phyloP scores from a whole-genome alignment of 2,888 invertebrate genomes.

The Latrodectus elegans region DNA sequence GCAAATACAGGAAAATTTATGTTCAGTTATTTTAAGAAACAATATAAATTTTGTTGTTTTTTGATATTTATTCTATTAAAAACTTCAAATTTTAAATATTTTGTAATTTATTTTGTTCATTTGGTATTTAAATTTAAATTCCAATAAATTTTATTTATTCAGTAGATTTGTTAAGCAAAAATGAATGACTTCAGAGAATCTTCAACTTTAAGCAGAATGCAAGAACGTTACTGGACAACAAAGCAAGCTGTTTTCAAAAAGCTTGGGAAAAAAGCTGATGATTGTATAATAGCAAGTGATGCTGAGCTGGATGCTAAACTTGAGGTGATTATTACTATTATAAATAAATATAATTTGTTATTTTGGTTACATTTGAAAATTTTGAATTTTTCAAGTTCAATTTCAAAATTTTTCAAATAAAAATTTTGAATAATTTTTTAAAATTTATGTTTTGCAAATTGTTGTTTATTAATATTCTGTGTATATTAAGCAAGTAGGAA shows the following conservation, averaged over 20 bases:
- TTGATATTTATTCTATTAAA: no score
- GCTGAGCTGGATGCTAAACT: slow-evolving; percentile 97
- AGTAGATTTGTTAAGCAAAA: background rate
- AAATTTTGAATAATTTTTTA: background rate
- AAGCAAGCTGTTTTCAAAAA: slow-evolving; percentile 95
- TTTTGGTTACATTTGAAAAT: background rate
- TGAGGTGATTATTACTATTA: slow-evolving; percentile 77
- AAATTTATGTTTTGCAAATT: background rate
- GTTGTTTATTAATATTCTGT: background rate
- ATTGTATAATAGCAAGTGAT: slow-evolving; percentile 96
- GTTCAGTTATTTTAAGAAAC: no score
- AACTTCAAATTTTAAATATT: no score
- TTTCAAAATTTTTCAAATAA: background rate
- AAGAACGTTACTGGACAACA: slow-evolving; percentile 98
- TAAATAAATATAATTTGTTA: background rate
- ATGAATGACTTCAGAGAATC: slow-evolving; percentile 64
- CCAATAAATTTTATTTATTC: no score
- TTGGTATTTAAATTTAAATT: no score
- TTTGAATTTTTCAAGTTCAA: background rate
- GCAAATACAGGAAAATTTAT: no score
- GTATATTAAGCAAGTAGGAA: background rate
- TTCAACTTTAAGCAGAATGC: slow-evolving; percentile 80
- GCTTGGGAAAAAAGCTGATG: slow-evolving; percentile 97
- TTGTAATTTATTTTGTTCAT: no score
- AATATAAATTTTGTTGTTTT: no score